Base-by-base conservation (phyloP, 2,113 vertebrate species). In the Oncorhynchus nerka region DNA sequence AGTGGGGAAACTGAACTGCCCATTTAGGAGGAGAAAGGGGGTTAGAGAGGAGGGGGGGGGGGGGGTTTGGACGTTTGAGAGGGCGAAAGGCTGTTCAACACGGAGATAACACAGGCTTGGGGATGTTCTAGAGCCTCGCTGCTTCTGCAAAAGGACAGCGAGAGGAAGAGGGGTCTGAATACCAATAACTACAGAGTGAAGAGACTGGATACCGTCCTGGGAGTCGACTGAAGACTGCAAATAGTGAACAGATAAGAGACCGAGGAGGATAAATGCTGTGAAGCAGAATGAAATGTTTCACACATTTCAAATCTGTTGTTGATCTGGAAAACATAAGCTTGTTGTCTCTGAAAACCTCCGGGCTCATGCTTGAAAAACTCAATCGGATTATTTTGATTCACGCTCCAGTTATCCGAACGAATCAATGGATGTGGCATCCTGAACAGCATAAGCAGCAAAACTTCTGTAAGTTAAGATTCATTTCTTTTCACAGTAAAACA, bases 341-440 rank as follows among this genome's bases (percentile, higher is more conserved):
- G 59, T 22, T 9, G 32, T 20, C 19, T 12, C 6, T 68, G 28
- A 34, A 20, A 68, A n/a, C 67, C 67, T 39, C 5, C 7, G 67
- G 67, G 67, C 32, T 73, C 72, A 65, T 73, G 71, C 74, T 67
- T 75, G 67, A 75, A 77, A 74, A 75, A 75, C 19, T 28, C 78
- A 77, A 80, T 78, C 75, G 66, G 80, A 80, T 85, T 82, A 80
- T 71, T 76, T 80, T 55, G 74, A 79, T 81, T 84, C 70, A 84
- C 66, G 75, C 67, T 62, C 68, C 69, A 65, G 68, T 80, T 80
- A 82, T 82, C 67, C 75, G 73, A 61, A 78, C 78, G 68, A 78
- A 75, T 67, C 76, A 59, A 76, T 80, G 70, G 70, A 82, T 84
- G 74, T 79, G 39, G 70, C 8, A 71, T 73, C 71, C 71, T 78